Evolutionary conservation across 2,113 vertebrate species (phyloP).

Genomic region (Embiotoca jacksoni): DNA sequence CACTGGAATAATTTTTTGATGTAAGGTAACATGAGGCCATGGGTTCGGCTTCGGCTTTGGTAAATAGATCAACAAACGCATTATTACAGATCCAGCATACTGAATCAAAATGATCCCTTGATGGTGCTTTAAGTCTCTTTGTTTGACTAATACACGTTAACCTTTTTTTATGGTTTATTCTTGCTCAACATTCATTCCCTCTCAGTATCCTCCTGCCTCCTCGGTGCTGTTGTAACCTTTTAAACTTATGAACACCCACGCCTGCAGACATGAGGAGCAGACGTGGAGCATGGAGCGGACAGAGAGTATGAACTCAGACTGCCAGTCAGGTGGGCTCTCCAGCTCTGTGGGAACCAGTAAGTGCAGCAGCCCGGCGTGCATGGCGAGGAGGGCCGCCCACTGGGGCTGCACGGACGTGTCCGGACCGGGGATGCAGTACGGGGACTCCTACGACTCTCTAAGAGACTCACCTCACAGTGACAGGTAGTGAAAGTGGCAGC

Average conservation of each 20-base stretch:
- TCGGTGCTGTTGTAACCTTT: conserved; percentile 42
- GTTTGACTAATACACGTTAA: background rate
- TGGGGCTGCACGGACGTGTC: conserved; percentile 87
- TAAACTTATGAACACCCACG: conserved; percentile 19
- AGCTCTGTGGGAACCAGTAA: conserved; percentile 98
- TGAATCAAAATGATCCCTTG: background rate
- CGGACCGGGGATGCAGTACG: conserved; percentile 86
- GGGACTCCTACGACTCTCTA: conserved; percentile 95
- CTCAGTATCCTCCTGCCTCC: background rate
- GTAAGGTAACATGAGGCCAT: background rate
- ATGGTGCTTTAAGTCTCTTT: background rate
- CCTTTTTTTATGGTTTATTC: background rate
- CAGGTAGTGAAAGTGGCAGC: conserved; percentile 84
- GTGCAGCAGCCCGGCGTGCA: conserved; percentile 96
- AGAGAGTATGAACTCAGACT: conserved; percentile 95
- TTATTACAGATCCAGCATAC: background rate
- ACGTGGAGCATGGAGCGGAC: conserved; percentile 97
- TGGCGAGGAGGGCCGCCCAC: conserved; percentile 91
- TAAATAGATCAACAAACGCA: background rate
- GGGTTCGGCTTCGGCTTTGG: background rate
- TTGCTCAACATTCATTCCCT: background rate
- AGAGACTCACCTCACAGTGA: conserved; percentile 97
- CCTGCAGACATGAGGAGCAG: conserved; percentile 93
- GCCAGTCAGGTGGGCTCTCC: conserved; percentile 94
- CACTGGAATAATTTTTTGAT: background rate